These are phyloP conservation scores for Paelopatides confundens DNA, from an alignment of 53 echinoderm and acorn worm genomes.

Conservation along the genomic window DNA sequence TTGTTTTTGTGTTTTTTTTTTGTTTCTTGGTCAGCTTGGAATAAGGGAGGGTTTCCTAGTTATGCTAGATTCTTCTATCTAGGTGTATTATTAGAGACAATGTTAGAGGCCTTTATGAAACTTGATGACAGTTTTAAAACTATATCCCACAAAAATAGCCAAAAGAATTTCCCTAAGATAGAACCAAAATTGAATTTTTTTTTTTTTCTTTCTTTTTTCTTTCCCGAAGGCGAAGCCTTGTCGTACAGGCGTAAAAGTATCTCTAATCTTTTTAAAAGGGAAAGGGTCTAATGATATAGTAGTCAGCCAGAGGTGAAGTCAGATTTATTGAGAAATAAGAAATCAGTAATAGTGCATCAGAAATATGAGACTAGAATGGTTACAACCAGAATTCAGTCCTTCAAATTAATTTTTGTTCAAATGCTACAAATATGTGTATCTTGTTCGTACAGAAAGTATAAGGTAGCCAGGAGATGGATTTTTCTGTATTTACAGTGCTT, in stretches of 20 bases:
- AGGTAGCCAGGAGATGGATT: too few species aligned
- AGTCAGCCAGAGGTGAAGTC: neutral
- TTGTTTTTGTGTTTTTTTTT: neutral
- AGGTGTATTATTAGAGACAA: conserved; percentile 15
- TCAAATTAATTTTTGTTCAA: too few species aligned
- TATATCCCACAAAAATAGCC: neutral
- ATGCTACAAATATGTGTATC: too few species aligned
- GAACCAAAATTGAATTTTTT: too few species aligned
- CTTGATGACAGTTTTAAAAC: conserved; percentile 32
- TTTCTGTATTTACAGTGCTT: too few species aligned
- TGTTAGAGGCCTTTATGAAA: conserved; percentile 20
- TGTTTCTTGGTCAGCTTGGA: neutral
- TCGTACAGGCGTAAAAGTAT: too few species aligned
- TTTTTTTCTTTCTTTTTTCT: too few species aligned
- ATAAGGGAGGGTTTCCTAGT: neutral
- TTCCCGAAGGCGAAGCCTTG: too few species aligned
- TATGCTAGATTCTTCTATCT: neutral
- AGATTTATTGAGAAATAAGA: neutral
- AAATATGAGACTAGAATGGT: too few species aligned
- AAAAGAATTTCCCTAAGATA: neutral
- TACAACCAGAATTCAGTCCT: too few species aligned
- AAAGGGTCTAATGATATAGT: neutral
- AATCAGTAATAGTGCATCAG: too few species aligned
- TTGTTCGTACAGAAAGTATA: too few species aligned
- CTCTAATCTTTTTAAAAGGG: neutral